These are phyloP conservation scores for Idaea biselata DNA, from an alignment of 2,888 invertebrate species.

Conservation along the genomic window DNA sequence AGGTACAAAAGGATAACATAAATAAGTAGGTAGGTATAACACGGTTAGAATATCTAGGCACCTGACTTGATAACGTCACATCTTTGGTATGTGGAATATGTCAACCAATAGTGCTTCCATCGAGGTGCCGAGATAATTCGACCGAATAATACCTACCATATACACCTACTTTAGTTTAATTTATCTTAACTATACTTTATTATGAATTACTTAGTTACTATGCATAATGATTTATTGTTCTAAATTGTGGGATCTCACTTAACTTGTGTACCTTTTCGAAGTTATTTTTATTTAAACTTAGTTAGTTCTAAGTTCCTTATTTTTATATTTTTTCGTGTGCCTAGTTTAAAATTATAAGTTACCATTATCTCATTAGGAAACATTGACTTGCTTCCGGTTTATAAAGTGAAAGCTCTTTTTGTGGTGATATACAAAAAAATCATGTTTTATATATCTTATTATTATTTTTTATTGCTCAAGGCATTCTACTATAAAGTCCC, in stretches of 20 bases:
- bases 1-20: too few species aligned
- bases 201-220: neutral
- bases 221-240: slow-evolving; percentile 3
- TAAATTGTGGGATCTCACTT: slow-evolving; percentile 21
- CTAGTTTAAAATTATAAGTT: slow-evolving; percentile 5
- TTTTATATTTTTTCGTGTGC: slow-evolving; percentile 3
- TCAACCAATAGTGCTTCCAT: too few species aligned
- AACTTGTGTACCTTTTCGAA: slow-evolving; percentile 14
- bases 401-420: too few species aligned
- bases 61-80: too few species aligned
- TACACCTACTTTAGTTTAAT: neutral
- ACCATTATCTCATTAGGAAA: slow-evolving; percentile 6
- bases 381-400: neutral
- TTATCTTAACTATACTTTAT: neutral
- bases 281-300: slow-evolving; percentile 9
- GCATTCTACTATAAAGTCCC: too few species aligned
- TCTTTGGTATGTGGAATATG: too few species aligned
- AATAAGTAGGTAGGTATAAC: too few species aligned
- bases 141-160: neutral
- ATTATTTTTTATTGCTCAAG: too few species aligned
- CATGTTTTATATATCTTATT: too few species aligned
- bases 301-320: slow-evolving; percentile 7
- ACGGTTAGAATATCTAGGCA: too few species aligned
- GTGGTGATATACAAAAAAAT: too few species aligned
- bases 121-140: neutral